A percentile compares a stretch with the other conserved stretches of the same genome.
These are phyloP conservation scores for Uria lomvia DNA, from an alignment of 2,113 vertebrate species.

Conservation along the genomic window DNA sequence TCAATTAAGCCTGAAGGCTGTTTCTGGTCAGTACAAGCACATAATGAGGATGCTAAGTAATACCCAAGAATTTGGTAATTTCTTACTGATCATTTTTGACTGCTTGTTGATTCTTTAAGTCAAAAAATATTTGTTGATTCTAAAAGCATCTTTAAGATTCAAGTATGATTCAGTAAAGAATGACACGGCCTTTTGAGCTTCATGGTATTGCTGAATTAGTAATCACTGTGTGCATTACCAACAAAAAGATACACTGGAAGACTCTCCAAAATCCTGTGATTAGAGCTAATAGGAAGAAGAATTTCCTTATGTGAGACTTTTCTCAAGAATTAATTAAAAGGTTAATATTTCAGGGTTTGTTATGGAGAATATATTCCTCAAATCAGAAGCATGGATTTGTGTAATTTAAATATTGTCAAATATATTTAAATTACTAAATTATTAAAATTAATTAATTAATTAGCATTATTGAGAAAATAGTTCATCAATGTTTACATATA, in stretches of 20 bases:
- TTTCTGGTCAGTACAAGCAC: not conserved
- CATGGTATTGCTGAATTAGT: not conserved
- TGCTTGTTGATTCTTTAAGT: not conserved
- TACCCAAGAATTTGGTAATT: too few relatives aligned
- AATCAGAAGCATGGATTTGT: not conserved
- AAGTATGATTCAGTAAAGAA: not conserved
- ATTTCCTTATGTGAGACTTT: not conserved
- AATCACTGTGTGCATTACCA: not conserved
- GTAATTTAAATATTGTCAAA: not conserved
- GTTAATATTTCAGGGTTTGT: not conserved
- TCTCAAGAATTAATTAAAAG: not conserved
- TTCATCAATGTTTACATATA: not conserved
- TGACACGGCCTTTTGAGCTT: not conserved
- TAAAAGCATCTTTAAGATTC: not conserved
- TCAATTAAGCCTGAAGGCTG: not conserved
- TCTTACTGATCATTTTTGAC: rapidly evolving
- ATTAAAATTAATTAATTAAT: not conserved
- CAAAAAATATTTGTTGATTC: not conserved
- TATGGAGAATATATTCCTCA: not conserved
- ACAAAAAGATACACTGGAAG: not conserved
- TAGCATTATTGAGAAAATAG: not conserved
- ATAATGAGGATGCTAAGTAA: not conserved
- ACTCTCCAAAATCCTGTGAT: not conserved
- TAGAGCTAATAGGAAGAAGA: not conserved
- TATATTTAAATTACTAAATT: not conserved